Percentiles rank a stretch among this genome's conserved stretches.
Evolutionary conservation across 2,888 invertebrate species (phyloP).

Genomic region (Neelides folsomi): DNA sequence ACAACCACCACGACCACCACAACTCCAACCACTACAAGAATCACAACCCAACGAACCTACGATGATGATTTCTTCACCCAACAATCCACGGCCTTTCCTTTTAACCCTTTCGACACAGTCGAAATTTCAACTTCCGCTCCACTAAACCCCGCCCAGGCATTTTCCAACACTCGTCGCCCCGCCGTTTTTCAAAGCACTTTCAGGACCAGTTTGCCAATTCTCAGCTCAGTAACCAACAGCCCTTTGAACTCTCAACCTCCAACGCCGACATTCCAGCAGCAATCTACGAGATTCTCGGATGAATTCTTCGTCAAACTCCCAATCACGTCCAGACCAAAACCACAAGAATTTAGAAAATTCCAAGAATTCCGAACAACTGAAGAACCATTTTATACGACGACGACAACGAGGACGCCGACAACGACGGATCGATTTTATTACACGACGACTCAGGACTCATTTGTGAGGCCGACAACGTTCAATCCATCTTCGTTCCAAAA

Average conservation of each 20-base stretch:
- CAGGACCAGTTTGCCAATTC: slow-evolving; percentile 17
- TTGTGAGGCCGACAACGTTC: neutral
- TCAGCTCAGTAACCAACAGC: slow-evolving; percentile 5
- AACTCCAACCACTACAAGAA: slow-evolving; percentile 5
- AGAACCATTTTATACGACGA: too few species aligned
- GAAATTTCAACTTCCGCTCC: neutral
- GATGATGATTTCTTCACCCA: neutral
- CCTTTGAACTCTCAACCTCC: slow-evolving; percentile 14
- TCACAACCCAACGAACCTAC: neutral
- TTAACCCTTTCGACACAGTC: neutral
- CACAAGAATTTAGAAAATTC: slow-evolving; percentile 1
- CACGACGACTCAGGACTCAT: neutral
- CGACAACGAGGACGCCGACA: neutral
- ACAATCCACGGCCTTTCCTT: neutral
- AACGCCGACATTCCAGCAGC: slow-evolving; percentile 28
- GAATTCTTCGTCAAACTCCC: slow-evolving; percentile 25
- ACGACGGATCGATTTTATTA: neutral
- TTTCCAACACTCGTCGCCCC: slow-evolving; percentile 12
- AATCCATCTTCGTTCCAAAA: neutral
- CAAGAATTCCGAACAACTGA: too few species aligned
- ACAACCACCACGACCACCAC: neutral
- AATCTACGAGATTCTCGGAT: slow-evolving; percentile 26
- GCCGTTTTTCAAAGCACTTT: slow-evolving; percentile 29
- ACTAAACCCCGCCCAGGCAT: neutral
- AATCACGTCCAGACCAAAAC: slow-evolving; percentile 8